Conservation (phyloP, 1,140 invertebrate species). For the Danaus melanippus region DNA sequence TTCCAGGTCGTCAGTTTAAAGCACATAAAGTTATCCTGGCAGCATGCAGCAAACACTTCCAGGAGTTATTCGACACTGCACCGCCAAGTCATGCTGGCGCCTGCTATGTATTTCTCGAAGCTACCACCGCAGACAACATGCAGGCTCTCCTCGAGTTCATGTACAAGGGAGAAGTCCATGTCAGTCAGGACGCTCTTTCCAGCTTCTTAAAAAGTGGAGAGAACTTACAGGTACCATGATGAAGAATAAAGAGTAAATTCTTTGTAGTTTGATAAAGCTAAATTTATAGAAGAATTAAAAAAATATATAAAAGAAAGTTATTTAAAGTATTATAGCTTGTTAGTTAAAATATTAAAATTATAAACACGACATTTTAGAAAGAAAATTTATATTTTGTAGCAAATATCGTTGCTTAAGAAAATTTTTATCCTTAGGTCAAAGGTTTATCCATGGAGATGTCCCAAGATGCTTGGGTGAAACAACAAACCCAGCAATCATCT, state of each 20-base stretch:
- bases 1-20: conserved; percentile 89
- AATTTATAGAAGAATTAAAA: too few species aligned
- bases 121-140: conserved; percentile 90
- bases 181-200: conserved; percentile 89
- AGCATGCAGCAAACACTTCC: conserved; percentile 94
- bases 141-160: conserved; percentile 92
- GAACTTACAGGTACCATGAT: conserved; percentile 81
- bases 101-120: conserved; percentile 89
- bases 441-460: conserved; percentile 68
- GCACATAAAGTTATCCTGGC: conserved; percentile 93
- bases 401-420: too few species aligned
- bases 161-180: conserved; percentile 94
- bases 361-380: too few species aligned
- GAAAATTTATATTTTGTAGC: too few species aligned
- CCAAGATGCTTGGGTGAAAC: conserved; percentile 63
- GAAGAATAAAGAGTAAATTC: background rate
- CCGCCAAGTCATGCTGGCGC: conserved; percentile 85
- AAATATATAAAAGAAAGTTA: background rate
- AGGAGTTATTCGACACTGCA: conserved; percentile 91
- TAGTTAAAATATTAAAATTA: too few species aligned
- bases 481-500: conserved; percentile 52
- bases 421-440: conserved; percentile 35
- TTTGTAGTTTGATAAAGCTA: too few species aligned
- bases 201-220: conserved; percentile 93
- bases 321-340: conserved; percentile 21